Evolutionary conservation across 1,140 invertebrate genomes (phyloP), one percentile per base, ranked within the genome.

Genomic region (Leptoteleia sp.): DNA sequence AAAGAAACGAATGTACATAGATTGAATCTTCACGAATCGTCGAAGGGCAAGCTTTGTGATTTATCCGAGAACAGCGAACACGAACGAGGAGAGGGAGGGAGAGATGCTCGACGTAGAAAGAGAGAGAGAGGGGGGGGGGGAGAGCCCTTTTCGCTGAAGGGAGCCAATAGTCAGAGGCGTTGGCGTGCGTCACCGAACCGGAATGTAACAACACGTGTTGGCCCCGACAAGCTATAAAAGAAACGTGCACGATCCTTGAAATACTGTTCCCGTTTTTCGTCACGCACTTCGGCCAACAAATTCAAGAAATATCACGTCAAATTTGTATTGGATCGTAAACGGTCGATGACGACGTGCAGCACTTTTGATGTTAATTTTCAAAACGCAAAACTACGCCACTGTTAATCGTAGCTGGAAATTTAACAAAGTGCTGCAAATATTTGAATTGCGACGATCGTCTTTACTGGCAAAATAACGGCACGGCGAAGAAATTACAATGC

Each of bases 181-280:
- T 55, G 75, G 82, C 45, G 80, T 87, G 85, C 86, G 85, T 87
- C 86, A 87, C 84, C 82, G 77, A 77, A 80, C 68, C 81, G 85
- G 84, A 87, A 87, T 87, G 84, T 83, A 85, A 87, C 83, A 84
- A 77, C 75, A 77, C 65, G 48, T 64, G 72, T n/a, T 67, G 45
- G 55, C 81, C 76, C 76, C 65, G 72, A 50, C 62, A 40, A 52
- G 65, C 65, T 64, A 57, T 71, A 64, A 71, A 77, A 77, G 75
- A 77, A 76, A 71, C 73, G 43, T 43, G 52, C 61, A 33, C 48
- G 55, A 70, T 70, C 47, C 59, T 47, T 38, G 43, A 70, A 77
- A 76, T 57, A 67, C 47, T 59, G 54, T 54, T 55, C 42, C 70
- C 35, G 33, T 50, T 52, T 65, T 64, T 73, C 40, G 22, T 35